Evolutionary conservation across 2,797 vertebrate genomes (phyloP), one percentile per base, ranked within the genome.

Genomic region (Acanthiza pusilla): DNA sequence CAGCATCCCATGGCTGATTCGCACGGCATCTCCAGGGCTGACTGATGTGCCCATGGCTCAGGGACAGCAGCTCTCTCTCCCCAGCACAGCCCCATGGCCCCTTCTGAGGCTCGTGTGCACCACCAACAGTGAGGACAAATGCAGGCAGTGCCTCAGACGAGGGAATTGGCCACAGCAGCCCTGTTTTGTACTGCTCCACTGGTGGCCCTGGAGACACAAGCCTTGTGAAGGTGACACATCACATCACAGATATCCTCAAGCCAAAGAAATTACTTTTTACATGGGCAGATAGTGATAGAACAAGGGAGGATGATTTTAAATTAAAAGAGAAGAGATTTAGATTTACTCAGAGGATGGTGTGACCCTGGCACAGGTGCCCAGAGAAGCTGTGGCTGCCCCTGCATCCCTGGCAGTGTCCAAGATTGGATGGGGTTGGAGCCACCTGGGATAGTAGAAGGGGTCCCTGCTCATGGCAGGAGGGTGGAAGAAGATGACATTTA

Each of bases 1-100:
- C 29, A 21, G 16, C 72, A 61, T 40, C 32, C 40, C 21, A 2
- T 0, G 1, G 50, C 21, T 57, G 54, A 10, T 34, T 42, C 9
- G 3, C 1, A 0, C 8, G 42, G 42, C 71, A 26, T 16, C 22
- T 13, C 45, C 17, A 3, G 0, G 2, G 83, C n/a, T 75, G 51
- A 3, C 19, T 21, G 51, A 7, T 2, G 40, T 57, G 27, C 67
- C 18, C 9, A 0, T 0, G 55, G 83, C 38, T 55, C 82, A 17
- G 3, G 7, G 30, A 15, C 23, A 32, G 47, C 73, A 79, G n/a
- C 54, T 70, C 2, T 63, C 54, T 70, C 2, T 63, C 27, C 70
- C 36, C 47, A 43, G 61, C 66, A 47, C 42, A 63, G 67, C 80
- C 50, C 76, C 4, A 16, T 2, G 67, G 63, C 55, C 67, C 20